These are phyloP conservation scores for Dendropsophus ebraccatus DNA, from an alignment of 2,113 vertebrate species.

Conservation along the genomic window DNA sequence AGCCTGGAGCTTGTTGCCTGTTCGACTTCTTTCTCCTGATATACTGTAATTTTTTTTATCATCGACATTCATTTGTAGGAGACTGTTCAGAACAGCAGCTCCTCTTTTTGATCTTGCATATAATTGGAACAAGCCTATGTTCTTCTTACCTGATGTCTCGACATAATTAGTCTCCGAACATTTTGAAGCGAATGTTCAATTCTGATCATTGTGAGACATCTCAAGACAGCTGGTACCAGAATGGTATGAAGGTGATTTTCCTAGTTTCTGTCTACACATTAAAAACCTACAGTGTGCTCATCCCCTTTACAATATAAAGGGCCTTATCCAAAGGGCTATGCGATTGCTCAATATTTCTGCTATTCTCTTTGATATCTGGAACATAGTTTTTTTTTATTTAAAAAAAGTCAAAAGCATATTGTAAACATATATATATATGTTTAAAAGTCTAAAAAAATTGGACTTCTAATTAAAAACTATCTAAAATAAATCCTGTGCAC, in stretches of 20 bases:
- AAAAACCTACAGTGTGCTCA: background rate
- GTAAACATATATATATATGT: too few relatives aligned
- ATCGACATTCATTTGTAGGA: background rate
- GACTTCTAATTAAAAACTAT: too few relatives aligned
- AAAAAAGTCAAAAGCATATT: too few relatives aligned
- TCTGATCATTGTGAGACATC: constrained; percentile 11
- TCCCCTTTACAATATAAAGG: too few relatives aligned
- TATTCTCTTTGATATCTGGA: too few relatives aligned
- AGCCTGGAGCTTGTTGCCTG: constrained; percentile 8
- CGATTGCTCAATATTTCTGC: too few relatives aligned
- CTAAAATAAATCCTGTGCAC: too few relatives aligned
- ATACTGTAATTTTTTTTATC: background rate
- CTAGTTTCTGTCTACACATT: background rate
- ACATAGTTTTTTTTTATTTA: too few relatives aligned
- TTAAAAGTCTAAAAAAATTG: too few relatives aligned
- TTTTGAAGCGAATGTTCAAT: constrained; percentile 30
- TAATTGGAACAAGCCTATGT: constrained; percentile 39
- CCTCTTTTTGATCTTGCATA: constrained; percentile 42
- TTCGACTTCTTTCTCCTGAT: background rate
- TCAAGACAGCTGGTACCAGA: background rate
- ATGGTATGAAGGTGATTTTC: background rate
- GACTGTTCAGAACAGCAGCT: background rate
- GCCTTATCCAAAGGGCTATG: too few relatives aligned
- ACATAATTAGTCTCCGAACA: constrained; percentile 39
- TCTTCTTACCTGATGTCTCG: constrained; percentile 40